These are phyloP conservation scores for Mola mola DNA, from an alignment of 2,113 vertebrate species.

Conservation along the genomic window DNA sequence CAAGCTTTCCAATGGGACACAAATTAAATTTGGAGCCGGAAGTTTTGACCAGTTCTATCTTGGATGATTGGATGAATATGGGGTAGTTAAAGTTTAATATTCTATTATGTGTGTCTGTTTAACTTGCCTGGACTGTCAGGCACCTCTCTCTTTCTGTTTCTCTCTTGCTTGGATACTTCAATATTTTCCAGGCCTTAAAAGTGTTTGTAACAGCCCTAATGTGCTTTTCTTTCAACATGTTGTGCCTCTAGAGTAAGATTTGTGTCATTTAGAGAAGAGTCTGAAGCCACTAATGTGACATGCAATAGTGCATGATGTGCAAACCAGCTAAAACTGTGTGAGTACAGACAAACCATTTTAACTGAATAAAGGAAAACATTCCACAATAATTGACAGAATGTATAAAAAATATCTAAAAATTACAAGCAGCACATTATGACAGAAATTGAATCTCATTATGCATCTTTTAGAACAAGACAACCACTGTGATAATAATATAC, in stretches of 20 bases:
- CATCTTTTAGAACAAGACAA: not conserved
- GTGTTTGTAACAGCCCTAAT: constrained; percentile 51
- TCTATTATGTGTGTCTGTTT: constrained; percentile 82
- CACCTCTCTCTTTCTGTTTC: constrained; percentile 29
- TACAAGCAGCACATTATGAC: not conserved
- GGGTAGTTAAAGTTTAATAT: constrained; percentile 84
- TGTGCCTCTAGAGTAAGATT: constrained; percentile 32
- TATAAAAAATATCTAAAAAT: constrained; percentile 4
- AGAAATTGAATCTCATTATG: not conserved
- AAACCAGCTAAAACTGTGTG: constrained; percentile 12
- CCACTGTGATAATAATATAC: not conserved
- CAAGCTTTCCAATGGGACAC: constrained; percentile 75
- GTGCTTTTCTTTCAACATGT: constrained; percentile 40
- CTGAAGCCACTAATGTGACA: constrained; percentile 21
- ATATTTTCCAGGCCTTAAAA: constrained; percentile 62
- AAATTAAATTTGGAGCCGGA: constrained; percentile 78
- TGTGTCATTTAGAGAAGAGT: constrained; percentile 6
- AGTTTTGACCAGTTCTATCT: constrained; percentile 76
- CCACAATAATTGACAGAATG: constrained; percentile 16
- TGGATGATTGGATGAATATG: constrained; percentile 81
- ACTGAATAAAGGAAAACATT: constrained; percentile 19
- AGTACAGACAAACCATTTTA: constrained; percentile 1
- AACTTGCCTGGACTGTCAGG: constrained; percentile 70
- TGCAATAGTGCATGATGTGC: constrained; percentile 24
- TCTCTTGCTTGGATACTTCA: constrained; percentile 33